phyloP scores from a whole-genome alignment of 2,797 vertebrate species.

The Parauchenoglanis punctatus region DNA sequence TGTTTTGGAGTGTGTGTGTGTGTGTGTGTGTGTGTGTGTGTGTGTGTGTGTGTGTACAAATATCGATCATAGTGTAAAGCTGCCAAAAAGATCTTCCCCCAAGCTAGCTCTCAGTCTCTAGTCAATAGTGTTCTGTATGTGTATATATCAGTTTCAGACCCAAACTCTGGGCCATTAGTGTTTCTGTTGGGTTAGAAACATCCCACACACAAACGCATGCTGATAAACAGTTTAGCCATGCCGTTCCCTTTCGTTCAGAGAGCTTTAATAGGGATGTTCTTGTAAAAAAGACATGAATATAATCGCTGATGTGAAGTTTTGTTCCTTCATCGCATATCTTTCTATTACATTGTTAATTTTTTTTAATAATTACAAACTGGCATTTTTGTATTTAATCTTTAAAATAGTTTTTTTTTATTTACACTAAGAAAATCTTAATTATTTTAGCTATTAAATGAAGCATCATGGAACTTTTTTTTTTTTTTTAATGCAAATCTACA shows the following conservation, averaged over 20 bases:
- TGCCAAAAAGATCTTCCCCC: constrained; percentile 46
- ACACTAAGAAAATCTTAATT: not conserved
- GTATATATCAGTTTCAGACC: constrained; percentile 49
- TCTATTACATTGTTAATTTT: not conserved
- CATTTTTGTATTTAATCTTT: not conserved
- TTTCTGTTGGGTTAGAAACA: constrained; percentile 44
- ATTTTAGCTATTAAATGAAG: not conserved
- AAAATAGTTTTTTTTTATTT: not conserved
- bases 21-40: constrained; percentile 9
- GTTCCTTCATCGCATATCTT: not conserved
- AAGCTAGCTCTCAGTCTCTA: constrained; percentile 50
- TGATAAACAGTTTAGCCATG: not conserved
- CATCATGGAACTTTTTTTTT: not conserved
- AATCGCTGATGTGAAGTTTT: not conserved
- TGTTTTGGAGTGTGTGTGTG: constrained; percentile 26
- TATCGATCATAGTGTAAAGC: constrained; percentile 17
- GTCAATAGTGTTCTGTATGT: constrained; percentile 50
- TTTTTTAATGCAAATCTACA: not conserved
- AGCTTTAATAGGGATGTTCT: not conserved
- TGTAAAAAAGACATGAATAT: not conserved
- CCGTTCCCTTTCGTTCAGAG: not conserved
- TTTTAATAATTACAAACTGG: not conserved
- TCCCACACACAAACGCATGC: not conserved
- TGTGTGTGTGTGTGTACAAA: not conserved
- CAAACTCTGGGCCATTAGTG: constrained; percentile 34